These are phyloP conservation scores for Drosophila helvetica DNA, from an alignment of 2,888 invertebrate species.

Conservation along the genomic window DNA sequence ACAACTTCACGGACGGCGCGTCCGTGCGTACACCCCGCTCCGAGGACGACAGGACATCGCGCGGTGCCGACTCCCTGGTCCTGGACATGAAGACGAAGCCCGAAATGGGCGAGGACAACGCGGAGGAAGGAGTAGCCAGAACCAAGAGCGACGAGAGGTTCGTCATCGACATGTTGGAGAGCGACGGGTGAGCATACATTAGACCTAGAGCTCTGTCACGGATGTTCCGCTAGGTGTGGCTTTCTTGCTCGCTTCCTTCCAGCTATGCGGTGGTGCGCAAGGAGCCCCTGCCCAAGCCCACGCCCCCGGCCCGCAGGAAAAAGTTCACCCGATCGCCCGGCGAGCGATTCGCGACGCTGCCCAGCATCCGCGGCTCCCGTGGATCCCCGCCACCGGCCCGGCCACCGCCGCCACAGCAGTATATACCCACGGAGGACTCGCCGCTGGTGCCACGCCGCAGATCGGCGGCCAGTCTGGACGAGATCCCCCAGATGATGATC, in stretches of 20 bases:
- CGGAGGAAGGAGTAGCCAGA: slow-evolving; percentile 51
- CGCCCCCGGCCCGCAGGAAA: slow-evolving; percentile 86
- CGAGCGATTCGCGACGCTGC: slow-evolving; percentile 89
- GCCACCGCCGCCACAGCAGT: slow-evolving; percentile 87
- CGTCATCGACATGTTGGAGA: slow-evolving; percentile 83
- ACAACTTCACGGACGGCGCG: slow-evolving; percentile 85
- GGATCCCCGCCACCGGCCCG: slow-evolving; percentile 84
- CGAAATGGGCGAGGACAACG: slow-evolving; percentile 68
- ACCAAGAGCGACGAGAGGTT: slow-evolving; percentile 71
- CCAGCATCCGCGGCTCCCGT: slow-evolving; percentile 84
- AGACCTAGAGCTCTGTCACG: neutral
- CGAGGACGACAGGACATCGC: slow-evolving; percentile 90
- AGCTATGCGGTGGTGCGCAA: slow-evolving; percentile 93
- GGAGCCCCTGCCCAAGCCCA: slow-evolving; percentile 86
- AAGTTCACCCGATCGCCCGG: slow-evolving; percentile 86
- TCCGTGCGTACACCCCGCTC: slow-evolving; percentile 86
- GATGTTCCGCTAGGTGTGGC: slow-evolving; percentile 41
- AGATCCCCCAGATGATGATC: slow-evolving; percentile 58
- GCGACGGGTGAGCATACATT: slow-evolving; percentile 81
- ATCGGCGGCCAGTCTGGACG: slow-evolving; percentile 86
- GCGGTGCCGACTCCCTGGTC: slow-evolving; percentile 88
- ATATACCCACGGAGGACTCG: slow-evolving; percentile 85
- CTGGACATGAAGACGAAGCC: slow-evolving; percentile 81
- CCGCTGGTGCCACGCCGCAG: slow-evolving; percentile 86
- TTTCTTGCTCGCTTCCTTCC: slow-evolving; percentile 27